These are phyloP conservation scores for Yponomeuta plumbellus DNA, from an alignment of 2,888 invertebrate genomes.

Conservation along the genomic window DNA sequence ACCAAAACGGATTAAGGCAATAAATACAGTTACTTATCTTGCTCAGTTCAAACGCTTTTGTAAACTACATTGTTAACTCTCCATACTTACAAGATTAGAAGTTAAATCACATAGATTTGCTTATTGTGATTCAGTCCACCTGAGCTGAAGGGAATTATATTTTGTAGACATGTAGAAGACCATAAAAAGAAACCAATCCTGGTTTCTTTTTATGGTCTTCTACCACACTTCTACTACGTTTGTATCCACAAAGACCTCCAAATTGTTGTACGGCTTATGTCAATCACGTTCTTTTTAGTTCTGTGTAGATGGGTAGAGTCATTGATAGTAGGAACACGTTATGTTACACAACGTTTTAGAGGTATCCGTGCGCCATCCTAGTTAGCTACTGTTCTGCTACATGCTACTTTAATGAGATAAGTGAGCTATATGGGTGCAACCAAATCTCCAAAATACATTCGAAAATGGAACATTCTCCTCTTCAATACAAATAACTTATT, in stretches of 20 bases:
- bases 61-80: conserved; percentile 5
- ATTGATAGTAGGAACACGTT: conserved; percentile 60
- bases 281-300: conserved; percentile 16
- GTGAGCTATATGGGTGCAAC: conserved; percentile 27
- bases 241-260: conserved; percentile 21
- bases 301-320: neutral
- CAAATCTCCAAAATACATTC: too few species aligned
- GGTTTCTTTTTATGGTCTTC: too few species aligned
- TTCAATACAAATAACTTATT: too few species aligned
- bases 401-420: conserved; percentile 51
- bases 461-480: too few species aligned
- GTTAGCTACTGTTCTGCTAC: conserved; percentile 57
- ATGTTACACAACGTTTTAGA: conserved; percentile 35
- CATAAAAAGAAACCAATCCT: conserved; percentile 43
- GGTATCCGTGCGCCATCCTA: conserved; percentile 40
- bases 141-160: conserved; percentile 34
- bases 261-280: conserved; percentile 6
- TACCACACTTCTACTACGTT: too few species aligned
- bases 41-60: conserved; percentile 2
- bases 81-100: conserved; percentile 13
- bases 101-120: conserved; percentile 29
- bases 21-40: conserved; percentile 15
- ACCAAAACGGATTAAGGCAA: conserved; percentile 8
- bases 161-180: conserved; percentile 45
- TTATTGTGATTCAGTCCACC: conserved; percentile 37